These are phyloP conservation scores for Rhadinocentrus ornatus DNA, from an alignment of 2,797 vertebrate species.

Conservation along the genomic window DNA sequence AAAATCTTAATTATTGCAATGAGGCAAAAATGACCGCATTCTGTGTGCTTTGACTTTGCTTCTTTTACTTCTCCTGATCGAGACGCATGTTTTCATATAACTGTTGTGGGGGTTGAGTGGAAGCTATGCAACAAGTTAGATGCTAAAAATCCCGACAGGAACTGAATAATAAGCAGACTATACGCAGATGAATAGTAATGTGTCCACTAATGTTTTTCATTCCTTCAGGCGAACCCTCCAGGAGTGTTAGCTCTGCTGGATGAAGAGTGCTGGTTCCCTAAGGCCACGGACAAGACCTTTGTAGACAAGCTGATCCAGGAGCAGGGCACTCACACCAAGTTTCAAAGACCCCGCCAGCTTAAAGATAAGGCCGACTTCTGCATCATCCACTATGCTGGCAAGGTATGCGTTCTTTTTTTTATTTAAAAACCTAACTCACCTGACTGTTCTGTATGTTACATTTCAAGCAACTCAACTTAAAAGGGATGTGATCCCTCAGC, in stretches of 20 bases:
- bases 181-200: too few species aligned
- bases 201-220: neutral
- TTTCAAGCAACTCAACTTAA: too few species aligned
- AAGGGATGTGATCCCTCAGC: too few species aligned
- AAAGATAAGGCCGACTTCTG: constrained; percentile 99
- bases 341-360: constrained; percentile 96
- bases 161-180: too few species aligned
- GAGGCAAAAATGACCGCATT: too few species aligned
- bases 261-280: constrained; percentile 99
- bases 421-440: neutral
- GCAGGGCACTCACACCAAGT: constrained; percentile 95
- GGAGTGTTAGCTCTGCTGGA: constrained; percentile 95
- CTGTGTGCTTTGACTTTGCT: too few species aligned
- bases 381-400: constrained; percentile 98
- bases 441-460: neutral
- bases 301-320: constrained; percentile 97
- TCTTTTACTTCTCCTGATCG: too few species aligned
- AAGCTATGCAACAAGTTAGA: too few species aligned
- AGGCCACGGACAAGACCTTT: constrained; percentile 97
- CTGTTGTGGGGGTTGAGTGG: too few species aligned
- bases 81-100: too few species aligned
- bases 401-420: constrained; percentile 74
- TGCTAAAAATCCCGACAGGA: too few species aligned
- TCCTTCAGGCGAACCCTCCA: constrained; percentile 91
- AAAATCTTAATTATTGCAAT: too few species aligned